Percentiles rank a stretch among this genome's conserved stretches.
These are phyloP conservation scores for Esox niger DNA, from an alignment of 2,113 vertebrate genomes.

Conservation along the genomic window DNA sequence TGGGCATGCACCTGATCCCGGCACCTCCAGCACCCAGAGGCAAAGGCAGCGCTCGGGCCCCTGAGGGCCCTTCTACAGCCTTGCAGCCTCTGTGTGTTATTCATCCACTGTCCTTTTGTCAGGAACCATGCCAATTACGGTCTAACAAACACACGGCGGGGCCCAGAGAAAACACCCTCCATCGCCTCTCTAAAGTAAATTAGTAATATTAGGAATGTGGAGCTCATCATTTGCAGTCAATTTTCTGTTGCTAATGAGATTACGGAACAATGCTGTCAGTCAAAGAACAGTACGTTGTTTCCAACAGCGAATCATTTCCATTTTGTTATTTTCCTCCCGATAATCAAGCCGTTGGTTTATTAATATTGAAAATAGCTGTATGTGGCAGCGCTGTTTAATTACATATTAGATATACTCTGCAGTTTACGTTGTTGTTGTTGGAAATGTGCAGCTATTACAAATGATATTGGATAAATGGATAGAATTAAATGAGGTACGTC, in stretches of 20 bases:
- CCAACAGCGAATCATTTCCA: conserved; percentile 54
- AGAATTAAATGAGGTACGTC: conserved; percentile 57
- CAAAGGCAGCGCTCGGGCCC: conserved; percentile 49
- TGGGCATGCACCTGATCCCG: conserved; percentile 74
- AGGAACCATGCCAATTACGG: conserved; percentile 57
- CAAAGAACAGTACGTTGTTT: conserved; percentile 47
- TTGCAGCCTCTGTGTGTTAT: conserved; percentile 33
- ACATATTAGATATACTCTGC: conserved; percentile 60
- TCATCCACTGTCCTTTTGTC: conserved; percentile 55
- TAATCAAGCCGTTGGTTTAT: conserved; percentile 61
- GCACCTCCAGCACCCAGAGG: conserved; percentile 64
- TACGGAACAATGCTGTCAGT: conserved; percentile 70
- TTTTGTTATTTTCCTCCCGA: conserved; percentile 51
- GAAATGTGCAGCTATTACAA: conserved; percentile 56
- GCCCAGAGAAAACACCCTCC: conserved; percentile 46
- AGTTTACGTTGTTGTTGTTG: conserved; percentile 48
- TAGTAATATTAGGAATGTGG: conserved; percentile 65
- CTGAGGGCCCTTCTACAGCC: conserved; percentile 5
- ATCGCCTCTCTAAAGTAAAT: conserved; percentile 51
- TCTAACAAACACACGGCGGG: conserved; percentile 56
- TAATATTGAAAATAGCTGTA: conserved; percentile 67
- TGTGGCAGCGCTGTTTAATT: conserved; percentile 69
- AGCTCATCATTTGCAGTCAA: conserved; percentile 73
- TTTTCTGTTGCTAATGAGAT: conserved; percentile 73
- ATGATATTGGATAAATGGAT: conserved; percentile 67